Conservation (phyloP, 2,113 vertebrate species). For the Ictalurus furcatus region DNA sequence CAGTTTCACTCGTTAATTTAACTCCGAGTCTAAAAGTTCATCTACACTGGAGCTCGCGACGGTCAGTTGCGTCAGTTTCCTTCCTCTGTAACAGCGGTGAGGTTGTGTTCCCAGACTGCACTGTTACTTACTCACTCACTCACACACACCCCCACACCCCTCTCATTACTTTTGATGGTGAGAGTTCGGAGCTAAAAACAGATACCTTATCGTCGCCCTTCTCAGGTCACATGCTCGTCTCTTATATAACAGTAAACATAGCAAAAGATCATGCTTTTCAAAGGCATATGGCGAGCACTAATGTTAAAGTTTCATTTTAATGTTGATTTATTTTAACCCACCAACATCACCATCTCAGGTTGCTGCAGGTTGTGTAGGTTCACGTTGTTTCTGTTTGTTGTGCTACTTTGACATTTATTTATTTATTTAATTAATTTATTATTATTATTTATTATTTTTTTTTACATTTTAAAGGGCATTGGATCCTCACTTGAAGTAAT, state of each 20-base stretch:
- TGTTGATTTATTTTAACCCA: not conserved
- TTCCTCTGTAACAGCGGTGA: constrained; percentile 8
- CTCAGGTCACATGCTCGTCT: constrained; percentile 59
- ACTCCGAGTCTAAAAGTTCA: not conserved
- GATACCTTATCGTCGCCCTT: constrained; percentile 49
- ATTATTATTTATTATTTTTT: too few species aligned
- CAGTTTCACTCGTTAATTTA: not conserved
- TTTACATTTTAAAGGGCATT: not conserved
- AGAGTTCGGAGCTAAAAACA: constrained; percentile 63
- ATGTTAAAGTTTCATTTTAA: not conserved
- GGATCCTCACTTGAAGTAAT: not conserved
- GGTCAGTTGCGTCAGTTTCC: not conserved
- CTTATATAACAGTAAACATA: not conserved
- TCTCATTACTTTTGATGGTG: constrained; percentile 68
- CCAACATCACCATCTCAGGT: not conserved
- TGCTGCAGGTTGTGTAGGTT: not conserved
- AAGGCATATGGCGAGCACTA: not conserved
- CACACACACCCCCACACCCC: constrained; percentile 38
- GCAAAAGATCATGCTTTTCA: not conserved
- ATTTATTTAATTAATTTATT: too few species aligned
- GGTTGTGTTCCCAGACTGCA: not conserved
- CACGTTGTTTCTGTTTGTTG: not conserved
- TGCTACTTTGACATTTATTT: not conserved
- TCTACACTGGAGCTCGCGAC: not conserved
- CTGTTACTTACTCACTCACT: not conserved